phyloP scores from a whole-genome alignment of 1,140 invertebrate species.

The Dreissena rostriformis region DNA sequence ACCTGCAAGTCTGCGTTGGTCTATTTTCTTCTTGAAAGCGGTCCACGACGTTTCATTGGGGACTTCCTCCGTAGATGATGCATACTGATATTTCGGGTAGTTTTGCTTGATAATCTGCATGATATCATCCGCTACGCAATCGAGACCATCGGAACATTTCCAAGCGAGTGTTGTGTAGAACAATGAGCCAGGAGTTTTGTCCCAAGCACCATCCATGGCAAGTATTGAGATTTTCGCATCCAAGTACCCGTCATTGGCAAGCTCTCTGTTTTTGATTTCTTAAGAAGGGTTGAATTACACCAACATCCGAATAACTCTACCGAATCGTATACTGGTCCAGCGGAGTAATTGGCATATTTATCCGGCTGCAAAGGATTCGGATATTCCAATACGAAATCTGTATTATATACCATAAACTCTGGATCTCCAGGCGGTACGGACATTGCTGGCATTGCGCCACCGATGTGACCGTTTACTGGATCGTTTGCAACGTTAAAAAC shows the following conservation, averaged over 20 bases:
- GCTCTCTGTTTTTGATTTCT: not conserved
- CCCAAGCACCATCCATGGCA: constrained; percentile 64
- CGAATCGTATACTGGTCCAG: constrained; percentile 58
- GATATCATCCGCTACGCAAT: constrained; percentile 59
- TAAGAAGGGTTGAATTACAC: constrained; percentile 30
- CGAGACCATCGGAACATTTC: constrained; percentile 57
- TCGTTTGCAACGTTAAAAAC: constrained; percentile 63
- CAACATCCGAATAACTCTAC: constrained; percentile 59
- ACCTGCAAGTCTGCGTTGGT: constrained; percentile 46
- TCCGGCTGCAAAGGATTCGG: constrained; percentile 56
- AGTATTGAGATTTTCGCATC: constrained; percentile 56
- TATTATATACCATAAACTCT: constrained; percentile 36
- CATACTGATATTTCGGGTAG: constrained; percentile 48
- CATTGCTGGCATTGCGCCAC: not conserved
- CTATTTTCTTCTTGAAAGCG: constrained; percentile 57
- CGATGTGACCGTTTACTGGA: constrained; percentile 55
- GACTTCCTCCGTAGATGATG: constrained; percentile 46
- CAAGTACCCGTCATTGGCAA: constrained; percentile 50
- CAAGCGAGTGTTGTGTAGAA: constrained; percentile 57
- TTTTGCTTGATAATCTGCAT: constrained; percentile 44
- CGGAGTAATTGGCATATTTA: constrained; percentile 56
- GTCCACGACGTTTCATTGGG: constrained; percentile 65
- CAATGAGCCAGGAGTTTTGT: constrained; percentile 51
- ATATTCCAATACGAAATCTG: constrained; percentile 55
- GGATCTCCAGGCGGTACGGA: not conserved